Conservation (phyloP, 37 sponge, comb jelly and placozoan species). For the Cliona cf. orientalis region DNA sequence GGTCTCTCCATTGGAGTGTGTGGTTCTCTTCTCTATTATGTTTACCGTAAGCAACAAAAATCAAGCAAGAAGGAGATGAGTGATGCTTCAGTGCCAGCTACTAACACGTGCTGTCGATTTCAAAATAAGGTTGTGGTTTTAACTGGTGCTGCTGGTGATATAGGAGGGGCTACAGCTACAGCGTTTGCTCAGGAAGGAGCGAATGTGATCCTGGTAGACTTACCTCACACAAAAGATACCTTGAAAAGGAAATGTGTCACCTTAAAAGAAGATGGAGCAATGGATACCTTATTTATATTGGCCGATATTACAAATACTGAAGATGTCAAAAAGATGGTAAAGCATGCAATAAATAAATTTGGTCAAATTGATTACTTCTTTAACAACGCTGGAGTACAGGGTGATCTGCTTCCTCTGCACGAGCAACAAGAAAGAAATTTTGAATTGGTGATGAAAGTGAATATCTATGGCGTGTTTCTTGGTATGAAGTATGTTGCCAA, state of each 20-base stretch:
- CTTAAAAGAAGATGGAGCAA: conserved; percentile 37
- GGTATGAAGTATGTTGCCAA: conserved; percentile 64
- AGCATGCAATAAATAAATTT: conserved; percentile 10
- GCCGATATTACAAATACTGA: conserved; percentile 69
- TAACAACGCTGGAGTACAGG: conserved; percentile 92
- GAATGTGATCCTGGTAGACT: conserved; percentile 68
- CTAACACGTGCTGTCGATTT: conserved; percentile 11
- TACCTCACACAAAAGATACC: conserved; percentile 26
- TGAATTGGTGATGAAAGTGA: conserved; percentile 54
- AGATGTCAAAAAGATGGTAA: conserved; percentile 58
- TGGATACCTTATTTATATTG: background rate
- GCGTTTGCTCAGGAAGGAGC: conserved; percentile 71
- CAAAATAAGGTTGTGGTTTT: conserved; percentile 57
- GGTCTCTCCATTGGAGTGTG: conserved; percentile 9
- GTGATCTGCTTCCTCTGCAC: conserved; percentile 60
- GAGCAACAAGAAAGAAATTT: conserved; percentile 46
- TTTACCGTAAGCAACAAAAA: background rate
- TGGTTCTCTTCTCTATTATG: conserved; percentile 2
- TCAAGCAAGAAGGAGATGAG: background rate
- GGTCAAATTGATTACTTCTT: conserved; percentile 71
- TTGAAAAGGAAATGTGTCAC: conserved; percentile 33
- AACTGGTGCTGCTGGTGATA: conserved; percentile 92
- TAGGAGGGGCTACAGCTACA: conserved; percentile 73
- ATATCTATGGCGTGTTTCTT: conserved; percentile 76
- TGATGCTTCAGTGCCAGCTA: background rate